Evolutionary conservation across 2,113 vertebrate species (phyloP).

Genomic region (Sprattus sprattus): DNA sequence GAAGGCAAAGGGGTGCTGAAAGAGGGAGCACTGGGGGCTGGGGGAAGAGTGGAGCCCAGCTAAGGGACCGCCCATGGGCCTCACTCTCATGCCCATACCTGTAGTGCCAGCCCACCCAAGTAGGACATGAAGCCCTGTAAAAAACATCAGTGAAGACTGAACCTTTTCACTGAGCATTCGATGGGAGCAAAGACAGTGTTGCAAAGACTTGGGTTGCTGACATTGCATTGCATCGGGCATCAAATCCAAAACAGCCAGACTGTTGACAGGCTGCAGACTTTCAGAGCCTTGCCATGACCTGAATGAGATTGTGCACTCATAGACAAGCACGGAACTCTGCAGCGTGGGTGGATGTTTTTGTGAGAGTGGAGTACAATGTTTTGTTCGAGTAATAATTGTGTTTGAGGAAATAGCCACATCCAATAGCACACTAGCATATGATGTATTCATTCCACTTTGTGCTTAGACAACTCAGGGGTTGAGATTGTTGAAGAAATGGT

Average conservation of each 20-base stretch:
- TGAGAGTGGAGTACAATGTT: not conserved
- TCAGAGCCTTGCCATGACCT: not conserved
- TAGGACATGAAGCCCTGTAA: constrained; percentile 4
- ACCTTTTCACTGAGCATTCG: constrained; percentile 3
- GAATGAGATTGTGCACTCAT: not conserved
- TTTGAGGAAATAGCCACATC: not conserved
- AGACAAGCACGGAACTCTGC: not conserved
- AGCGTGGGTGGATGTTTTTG: constrained; percentile 7
- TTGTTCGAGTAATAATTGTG: not conserved
- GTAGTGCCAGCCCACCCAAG: constrained; percentile 1
- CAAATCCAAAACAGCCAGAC: not conserved
- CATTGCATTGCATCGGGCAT: constrained; percentile 14
- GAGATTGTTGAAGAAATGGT: not conserved
- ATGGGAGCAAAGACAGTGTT: not conserved
- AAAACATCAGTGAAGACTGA: not conserved
- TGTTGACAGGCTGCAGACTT: not conserved
- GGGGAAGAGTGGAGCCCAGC: not conserved
- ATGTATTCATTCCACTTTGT: not conserved
- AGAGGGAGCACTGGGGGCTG: not conserved
- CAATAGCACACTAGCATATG: not conserved
- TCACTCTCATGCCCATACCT: not conserved
- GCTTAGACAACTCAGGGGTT: not conserved
- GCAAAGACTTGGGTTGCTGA: not conserved
- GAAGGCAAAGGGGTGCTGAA: not conserved
- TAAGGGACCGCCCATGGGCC: not conserved